These are phyloP conservation scores for Cavia porcellus DNA, from an alignment of 2,113 vertebrate species.

Conservation along the genomic window DNA sequence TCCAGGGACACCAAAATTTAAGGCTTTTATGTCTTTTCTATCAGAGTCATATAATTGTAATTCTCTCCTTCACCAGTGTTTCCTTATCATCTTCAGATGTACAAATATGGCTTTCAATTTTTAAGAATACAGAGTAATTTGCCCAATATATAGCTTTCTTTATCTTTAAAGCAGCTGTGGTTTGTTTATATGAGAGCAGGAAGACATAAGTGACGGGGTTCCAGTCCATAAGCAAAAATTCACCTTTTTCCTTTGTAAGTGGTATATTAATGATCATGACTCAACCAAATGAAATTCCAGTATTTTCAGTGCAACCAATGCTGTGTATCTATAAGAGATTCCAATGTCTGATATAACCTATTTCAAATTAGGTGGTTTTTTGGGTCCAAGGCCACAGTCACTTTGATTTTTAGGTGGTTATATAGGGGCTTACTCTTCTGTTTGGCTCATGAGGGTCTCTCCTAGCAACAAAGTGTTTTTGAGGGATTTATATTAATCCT, in stretches of 20 bases:
- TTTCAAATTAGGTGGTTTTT: not conserved
- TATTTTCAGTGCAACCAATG: not conserved
- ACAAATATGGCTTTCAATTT: not conserved
- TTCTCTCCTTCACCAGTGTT: not conserved
- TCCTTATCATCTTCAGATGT: not conserved
- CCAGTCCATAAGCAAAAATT: not conserved
- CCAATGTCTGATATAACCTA: not conserved
- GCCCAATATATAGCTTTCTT: not conserved
- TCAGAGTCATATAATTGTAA: not conserved
- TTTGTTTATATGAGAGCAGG: rapidly evolving
- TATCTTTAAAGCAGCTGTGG: not conserved
- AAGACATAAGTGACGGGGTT: rapidly evolving
- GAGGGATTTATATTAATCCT: not conserved
- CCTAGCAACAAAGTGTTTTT: not conserved
- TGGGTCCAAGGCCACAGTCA: not conserved
- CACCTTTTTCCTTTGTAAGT: not conserved
- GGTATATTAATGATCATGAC: not conserved
- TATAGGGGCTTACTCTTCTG: not conserved
- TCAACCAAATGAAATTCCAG: not conserved
- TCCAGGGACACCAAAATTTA: not conserved
- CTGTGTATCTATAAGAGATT: not conserved
- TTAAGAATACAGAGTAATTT: not conserved
- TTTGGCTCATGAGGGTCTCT: not conserved
- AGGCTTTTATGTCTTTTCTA: not conserved
- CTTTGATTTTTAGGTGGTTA: not conserved